A percentile compares a stretch with the other conserved stretches of the same genome.
phyloP scores from a whole-genome alignment of 2,113 vertebrate genomes.

The Epinephelus lanceolatus region DNA sequence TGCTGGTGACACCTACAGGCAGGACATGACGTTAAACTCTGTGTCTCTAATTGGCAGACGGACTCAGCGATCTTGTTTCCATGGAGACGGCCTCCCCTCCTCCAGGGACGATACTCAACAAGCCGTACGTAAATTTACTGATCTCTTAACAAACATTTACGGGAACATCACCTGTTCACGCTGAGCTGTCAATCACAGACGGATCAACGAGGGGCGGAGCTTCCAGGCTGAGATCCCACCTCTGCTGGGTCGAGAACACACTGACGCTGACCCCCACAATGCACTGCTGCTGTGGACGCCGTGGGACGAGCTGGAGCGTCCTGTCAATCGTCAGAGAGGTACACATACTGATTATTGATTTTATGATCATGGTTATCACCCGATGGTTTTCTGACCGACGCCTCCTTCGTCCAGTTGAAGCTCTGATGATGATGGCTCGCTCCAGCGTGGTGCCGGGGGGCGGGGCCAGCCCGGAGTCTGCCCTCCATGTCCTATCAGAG shows the following conservation, averaged over 20 bases:
- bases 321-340: conserved; percentile 63
- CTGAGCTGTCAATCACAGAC: conserved; percentile 45
- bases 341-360: no score
- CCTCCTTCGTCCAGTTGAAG: conserved; percentile 45
- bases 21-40: neutral
- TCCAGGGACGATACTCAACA: conserved; percentile 21
- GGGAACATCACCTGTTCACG: neutral
- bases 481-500: conserved; percentile 61
- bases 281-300: conserved; percentile 65
- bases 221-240: conserved; percentile 67
- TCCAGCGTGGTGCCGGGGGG: conserved; percentile 65
- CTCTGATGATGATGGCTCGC: conserved; percentile 59
- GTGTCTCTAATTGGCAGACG: conserved; percentile 47
- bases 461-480: conserved; percentile 38
- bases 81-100: conserved; percentile 15
- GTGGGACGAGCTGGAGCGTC: conserved; percentile 36
- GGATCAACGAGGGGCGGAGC: conserved; percentile 59
- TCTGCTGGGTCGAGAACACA: neutral
- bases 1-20: neutral
- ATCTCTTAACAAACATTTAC: neutral
- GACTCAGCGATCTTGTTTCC: conserved; percentile 27
- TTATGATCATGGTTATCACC: neutral
- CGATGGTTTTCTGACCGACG: neutral
- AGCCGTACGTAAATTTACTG: conserved; percentile 33
- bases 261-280: conserved; percentile 54